Percentiles rank a stretch among this genome's conserved stretches.
Evolutionary conservation across 1,140 invertebrate genomes (phyloP).

Genomic region (Argopecten irradians): DNA sequence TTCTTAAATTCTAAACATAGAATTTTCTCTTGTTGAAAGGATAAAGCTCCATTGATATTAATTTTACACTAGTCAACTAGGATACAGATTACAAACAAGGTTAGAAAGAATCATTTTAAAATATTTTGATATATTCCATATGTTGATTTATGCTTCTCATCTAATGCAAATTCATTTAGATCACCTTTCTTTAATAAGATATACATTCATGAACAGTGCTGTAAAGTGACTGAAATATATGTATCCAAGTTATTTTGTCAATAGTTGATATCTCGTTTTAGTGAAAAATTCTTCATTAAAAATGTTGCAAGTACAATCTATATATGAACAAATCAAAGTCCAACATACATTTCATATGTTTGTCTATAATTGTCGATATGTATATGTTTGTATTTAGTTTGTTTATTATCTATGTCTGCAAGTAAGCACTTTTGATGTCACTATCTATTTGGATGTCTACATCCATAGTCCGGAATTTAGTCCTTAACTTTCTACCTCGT

Average conservation of each 20-base stretch:
- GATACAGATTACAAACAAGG: too few species aligned
- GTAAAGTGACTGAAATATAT: background rate
- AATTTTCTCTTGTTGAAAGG: too few species aligned
- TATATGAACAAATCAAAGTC: slow-evolving; percentile 17
- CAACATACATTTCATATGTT: background rate
- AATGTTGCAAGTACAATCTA: slow-evolving; percentile 3
- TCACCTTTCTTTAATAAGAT: background rate
- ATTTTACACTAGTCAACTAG: too few species aligned
- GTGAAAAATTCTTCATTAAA: background rate
- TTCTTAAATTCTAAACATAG: too few species aligned
- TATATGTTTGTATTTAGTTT: background rate
- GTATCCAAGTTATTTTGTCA: background rate
- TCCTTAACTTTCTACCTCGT: background rate
- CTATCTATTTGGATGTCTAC: background rate
- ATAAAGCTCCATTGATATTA: too few species aligned
- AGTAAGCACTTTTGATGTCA: background rate
- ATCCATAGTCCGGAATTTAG: background rate
- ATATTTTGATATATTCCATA: too few species aligned
- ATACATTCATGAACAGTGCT: background rate
- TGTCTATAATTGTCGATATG: background rate
- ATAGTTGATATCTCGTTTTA: background rate
- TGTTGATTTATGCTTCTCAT: background rate
- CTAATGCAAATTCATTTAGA: background rate
- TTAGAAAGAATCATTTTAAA: too few species aligned
- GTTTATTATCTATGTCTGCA: background rate